A percentile compares a stretch with the other conserved stretches of the same genome.
Evolutionary conservation across 2,797 vertebrate genomes (phyloP).

Genomic region (Octomys mimax): DNA sequence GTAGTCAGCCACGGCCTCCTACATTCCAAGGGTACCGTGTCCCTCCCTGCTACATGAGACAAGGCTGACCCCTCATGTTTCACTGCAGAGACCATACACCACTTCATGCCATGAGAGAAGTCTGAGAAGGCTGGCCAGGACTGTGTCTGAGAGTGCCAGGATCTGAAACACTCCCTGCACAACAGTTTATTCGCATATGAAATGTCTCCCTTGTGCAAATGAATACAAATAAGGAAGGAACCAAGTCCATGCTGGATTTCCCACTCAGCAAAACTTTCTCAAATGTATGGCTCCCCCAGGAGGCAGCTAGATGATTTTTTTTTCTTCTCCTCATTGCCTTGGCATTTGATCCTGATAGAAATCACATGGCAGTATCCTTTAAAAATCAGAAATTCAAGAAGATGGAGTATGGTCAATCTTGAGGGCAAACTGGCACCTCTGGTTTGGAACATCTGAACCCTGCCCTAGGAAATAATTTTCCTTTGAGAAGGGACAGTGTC

Average conservation of each 20-base stretch:
- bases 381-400: constrained; percentile 58
- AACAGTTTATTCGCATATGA: neutral
- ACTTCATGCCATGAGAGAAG: neutral
- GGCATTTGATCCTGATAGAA: neutral
- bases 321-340: constrained; percentile 6
- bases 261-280: neutral
- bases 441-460: neutral
- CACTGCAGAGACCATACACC: neutral
- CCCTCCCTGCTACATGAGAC: neutral
- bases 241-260: neutral
- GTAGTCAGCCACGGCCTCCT: neutral
- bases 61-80: neutral
- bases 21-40: neutral
- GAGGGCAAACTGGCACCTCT: neutral
- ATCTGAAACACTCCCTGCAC: neutral
- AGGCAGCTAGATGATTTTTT: neutral
- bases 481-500: neutral
- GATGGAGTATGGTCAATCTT: neutral
- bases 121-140: neutral
- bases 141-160: neutral
- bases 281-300: neutral
- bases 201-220: neutral
- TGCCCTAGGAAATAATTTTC: neutral
- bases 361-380: neutral
- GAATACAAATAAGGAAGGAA: neutral